Evolutionary conservation across 1,140 invertebrate genomes (phyloP).

Genomic region (Helicoverpa zea): DNA sequence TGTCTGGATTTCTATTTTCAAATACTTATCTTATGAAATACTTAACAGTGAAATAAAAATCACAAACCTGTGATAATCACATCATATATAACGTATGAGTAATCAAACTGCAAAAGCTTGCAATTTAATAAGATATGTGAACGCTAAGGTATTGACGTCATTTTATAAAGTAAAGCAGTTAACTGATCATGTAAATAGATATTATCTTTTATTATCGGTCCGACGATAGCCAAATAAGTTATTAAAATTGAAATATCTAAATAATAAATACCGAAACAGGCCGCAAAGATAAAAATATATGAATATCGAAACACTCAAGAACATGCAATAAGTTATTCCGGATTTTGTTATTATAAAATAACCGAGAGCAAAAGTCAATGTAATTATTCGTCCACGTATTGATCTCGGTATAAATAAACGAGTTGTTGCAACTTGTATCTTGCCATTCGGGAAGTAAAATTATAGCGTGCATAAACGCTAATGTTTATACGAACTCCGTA

Average conservation of each 20-base stretch:
- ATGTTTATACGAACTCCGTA: constrained; percentile 42
- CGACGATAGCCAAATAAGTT: neutral
- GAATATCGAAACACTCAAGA: neutral
- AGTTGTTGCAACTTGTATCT: constrained; percentile 47
- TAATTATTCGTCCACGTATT: constrained; percentile 56
- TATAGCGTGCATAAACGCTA: constrained; percentile 48
- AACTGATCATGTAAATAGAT: no score
- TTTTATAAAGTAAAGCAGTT: neutral
- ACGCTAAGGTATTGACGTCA: neutral
- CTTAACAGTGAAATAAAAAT: neutral
- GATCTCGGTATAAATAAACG: constrained; percentile 53
- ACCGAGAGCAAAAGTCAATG: constrained; percentile 54
- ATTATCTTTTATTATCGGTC: neutral
- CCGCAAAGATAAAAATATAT: neutral
- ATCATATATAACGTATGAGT: constrained; percentile 1
- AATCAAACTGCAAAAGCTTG: neutral
- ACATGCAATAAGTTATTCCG: constrained; percentile 35
- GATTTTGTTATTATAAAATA: constrained; percentile 51
- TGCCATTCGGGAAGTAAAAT: constrained; percentile 56
- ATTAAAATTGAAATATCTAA: no score
- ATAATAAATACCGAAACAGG: neutral
- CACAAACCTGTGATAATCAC: neutral
- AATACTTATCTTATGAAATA: neutral
- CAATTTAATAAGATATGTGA: neutral
- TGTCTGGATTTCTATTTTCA: constrained; percentile 37